Evolutionary conservation across 1,140 invertebrate species (phyloP), one percentile per base, ranked within the genome.

Genomic region (Panulirus ornatus): DNA sequence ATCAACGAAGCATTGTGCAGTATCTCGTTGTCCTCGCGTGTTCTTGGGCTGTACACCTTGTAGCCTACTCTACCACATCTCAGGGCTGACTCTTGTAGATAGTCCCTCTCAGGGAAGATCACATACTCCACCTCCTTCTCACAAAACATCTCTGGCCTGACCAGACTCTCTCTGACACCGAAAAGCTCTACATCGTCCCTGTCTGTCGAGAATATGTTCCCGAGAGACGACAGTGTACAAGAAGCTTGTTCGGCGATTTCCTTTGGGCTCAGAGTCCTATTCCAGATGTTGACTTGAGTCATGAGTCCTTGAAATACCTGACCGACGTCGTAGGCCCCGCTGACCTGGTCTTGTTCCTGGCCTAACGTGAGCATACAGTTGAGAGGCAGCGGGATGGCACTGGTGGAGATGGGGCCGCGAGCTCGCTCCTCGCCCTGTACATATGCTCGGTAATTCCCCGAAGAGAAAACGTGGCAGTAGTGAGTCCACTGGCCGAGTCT

Each of bases 261-360:
- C 19, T 76, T 16, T 2, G 66, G 44, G 1, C 38, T 75, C 6
- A 86, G 71, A 38, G 40, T 73, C 22, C 84, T 51, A 71, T 76
- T 86, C 84, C 84, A 86, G 84, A 86, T 76, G 84, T 86, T 86
- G 47, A 86, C 84, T 30, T 86, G 84, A 14, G 84, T 27, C 14
- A 86, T 75, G 71, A 38, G 71, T 0, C 84, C 84, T 2, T 71
- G 70, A 34, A 86, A 86, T 14, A 70, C 71, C 6, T 86, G 84
- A 44, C 40, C 34, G 2, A 9, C 54, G 38, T 86, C 84, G 36
- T 51, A 86, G 14, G 14, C 84, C 30, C 70, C 84, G 16, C 40
- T 27, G 44, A 76, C 9, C 1, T 22, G 66, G 44, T 86, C 84
- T 30, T 86, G 84, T 40, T 86, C 84, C 34, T 86, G 84, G 8